Evolutionary conservation across 2,888 invertebrate species (phyloP).

Genomic region (Homarus gammarus): DNA sequence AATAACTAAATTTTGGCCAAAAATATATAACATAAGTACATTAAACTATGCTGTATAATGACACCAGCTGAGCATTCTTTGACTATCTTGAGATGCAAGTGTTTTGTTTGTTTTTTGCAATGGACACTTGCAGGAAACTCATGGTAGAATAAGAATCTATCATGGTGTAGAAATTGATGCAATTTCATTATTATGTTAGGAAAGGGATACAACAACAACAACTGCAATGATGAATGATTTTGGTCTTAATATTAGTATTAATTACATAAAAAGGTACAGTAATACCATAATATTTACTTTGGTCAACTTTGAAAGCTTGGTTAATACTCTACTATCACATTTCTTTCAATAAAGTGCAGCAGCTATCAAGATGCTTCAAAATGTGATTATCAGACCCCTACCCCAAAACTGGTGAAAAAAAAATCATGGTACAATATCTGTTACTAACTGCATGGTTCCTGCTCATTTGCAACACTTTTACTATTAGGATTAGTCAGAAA

Average conservation of each 20-base stretch:
- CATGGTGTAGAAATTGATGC: constrained; percentile 66
- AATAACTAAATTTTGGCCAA: constrained; percentile 31
- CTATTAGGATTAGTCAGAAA: constrained; percentile 65
- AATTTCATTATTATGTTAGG: constrained; percentile 61
- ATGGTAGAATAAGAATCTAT: constrained; percentile 56
- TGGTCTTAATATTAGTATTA: constrained; percentile 66
- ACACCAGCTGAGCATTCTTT: constrained; percentile 50
- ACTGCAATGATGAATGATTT: constrained; percentile 68
- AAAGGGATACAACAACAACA: constrained; percentile 66
- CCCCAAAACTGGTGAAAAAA: constrained; percentile 57
- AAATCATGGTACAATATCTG: constrained; percentile 44
- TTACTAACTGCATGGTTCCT: constrained; percentile 51
- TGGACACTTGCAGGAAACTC: constrained; percentile 52
- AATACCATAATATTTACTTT: constrained; percentile 67
- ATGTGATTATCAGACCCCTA: constrained; percentile 59
- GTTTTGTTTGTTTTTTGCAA: constrained; percentile 18
- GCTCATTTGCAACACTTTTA: constrained; percentile 47
- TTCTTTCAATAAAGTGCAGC: constrained; percentile 54
- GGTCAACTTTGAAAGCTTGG: constrained; percentile 68
- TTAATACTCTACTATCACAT: constrained; percentile 71
- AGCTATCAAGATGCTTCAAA: constrained; percentile 53
- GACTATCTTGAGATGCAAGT: constrained; percentile 35
- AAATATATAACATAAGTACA: constrained; percentile 16
- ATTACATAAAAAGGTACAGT: constrained; percentile 68
- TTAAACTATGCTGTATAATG: constrained; percentile 34